Evolutionary conservation across 2,113 vertebrate species (phyloP), one percentile per base, ranked within the genome.

Genomic region (Aptenodytes forsteri): DNA sequence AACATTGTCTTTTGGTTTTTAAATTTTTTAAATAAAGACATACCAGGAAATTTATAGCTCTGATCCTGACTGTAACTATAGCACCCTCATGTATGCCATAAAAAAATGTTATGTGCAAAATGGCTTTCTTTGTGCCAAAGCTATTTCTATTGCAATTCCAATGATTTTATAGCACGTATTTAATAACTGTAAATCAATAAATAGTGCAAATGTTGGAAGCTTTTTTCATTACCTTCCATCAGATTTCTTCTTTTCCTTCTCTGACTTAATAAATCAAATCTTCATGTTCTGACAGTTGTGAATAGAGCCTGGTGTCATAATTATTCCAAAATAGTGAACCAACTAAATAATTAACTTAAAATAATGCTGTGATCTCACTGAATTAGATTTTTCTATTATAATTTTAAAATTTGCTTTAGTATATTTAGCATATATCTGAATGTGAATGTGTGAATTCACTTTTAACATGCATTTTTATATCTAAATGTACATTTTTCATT

Each of bases 61-160:
- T 25, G 83, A 0, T 83, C 71, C n/a, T 89, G 22, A 25, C 76
- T 61, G 62, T 78, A 86, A 70, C 75, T 88, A 55, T 86, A 85
- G 86, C 85, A 88, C 71, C 59, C 71, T 95, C 6, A 15, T 88
- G 62, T 70, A 93, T 83, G 79, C 83, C 67, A 94, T 96, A 59
- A 93, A 82, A 97, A 97, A 89, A 84, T 47, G 38, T 89, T 82
- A 64, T 44, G 72, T 70, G 73, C 87, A 91, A 84, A 94, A 84
- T 80, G 30, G 7, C 83, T 84, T 92, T 44, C 44, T 83, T 87
- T 67, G 79, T 93, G 93, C 95, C 95, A 97, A 89, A 95, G 55
- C 71, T 93, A 70, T 96, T 95, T 77, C 95, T 87, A 0, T 65
- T 64, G 86, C 67, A 89, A 52, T 96, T 88, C 16, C n/a, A 77